A percentile compares a stretch with the other conserved stretches of the same genome.
Conservation (phyloP, 2,113 vertebrate genomes). For the Mungos mungo region DNA sequence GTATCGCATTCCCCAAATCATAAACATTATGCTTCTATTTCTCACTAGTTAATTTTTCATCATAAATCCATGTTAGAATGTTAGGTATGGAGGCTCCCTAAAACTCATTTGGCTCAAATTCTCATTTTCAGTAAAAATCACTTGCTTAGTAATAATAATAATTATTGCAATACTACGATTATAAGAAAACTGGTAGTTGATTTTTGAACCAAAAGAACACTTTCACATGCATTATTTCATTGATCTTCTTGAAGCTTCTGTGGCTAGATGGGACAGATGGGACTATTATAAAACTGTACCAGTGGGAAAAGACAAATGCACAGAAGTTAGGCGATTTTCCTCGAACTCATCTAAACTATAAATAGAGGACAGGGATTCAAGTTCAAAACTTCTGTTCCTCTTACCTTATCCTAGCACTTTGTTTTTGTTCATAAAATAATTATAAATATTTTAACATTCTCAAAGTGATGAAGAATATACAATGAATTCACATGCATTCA, state of each 20-base stretch:
- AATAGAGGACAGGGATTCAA: neutral
- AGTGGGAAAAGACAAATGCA: neutral
- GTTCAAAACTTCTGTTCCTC: neutral
- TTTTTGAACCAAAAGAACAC: neutral
- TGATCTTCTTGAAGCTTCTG: neutral
- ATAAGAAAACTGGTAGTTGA: neutral
- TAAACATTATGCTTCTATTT: neutral
- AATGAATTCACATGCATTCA: neutral
- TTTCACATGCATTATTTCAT: neutral
- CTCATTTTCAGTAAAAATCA: neutral
- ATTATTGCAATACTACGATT: neutral
- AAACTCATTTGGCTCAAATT: neutral
- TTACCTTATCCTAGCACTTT: neutral
- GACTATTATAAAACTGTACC: neutral
- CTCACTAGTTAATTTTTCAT: neutral
- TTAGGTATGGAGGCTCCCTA: neutral
- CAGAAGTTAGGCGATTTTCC: neutral
- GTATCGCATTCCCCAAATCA: neutral
- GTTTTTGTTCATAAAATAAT: neutral
- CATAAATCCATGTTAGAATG: neutral
- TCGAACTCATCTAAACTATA: neutral
- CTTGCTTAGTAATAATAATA: neutral
- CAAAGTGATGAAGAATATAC: neutral
- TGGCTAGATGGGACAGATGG: neutral
- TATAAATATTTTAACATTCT: neutral